These are phyloP conservation scores for Centropristis striata DNA, from an alignment of 2,113 vertebrate genomes.

Conservation along the genomic window DNA sequence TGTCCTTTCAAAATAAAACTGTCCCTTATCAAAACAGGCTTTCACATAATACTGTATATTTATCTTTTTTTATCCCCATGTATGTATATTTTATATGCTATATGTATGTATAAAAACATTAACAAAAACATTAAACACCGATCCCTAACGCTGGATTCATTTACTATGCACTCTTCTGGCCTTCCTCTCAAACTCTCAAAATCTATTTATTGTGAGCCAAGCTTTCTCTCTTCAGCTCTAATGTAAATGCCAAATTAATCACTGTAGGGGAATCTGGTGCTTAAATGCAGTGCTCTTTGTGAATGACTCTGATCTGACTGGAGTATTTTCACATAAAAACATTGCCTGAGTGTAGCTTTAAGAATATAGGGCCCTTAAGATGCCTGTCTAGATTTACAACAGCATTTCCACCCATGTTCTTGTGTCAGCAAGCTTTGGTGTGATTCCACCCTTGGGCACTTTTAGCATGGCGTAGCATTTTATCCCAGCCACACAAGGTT, in stretches of 20 bases:
- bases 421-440: conserved; percentile 65
- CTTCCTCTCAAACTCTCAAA: neutral
- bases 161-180: neutral
- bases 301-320: neutral
- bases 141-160: neutral
- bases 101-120: no score
- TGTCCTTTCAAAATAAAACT: no score
- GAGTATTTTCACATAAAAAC: neutral
- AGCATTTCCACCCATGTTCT: conserved; percentile 40
- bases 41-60: no score
- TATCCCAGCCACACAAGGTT: conserved; percentile 55
- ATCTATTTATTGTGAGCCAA: neutral
- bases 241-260: neutral
- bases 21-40: no score
- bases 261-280: neutral
- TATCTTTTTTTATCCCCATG: no score
- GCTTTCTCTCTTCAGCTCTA: neutral
- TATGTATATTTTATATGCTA: no score
- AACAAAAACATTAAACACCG: no score
- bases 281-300: neutral
- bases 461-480: conserved; percentile 68
- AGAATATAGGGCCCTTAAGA: conserved; percentile 37
- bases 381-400: conserved; percentile 47
- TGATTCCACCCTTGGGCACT: conserved; percentile 43
- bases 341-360: conserved; percentile 1